phyloP scores from a whole-genome alignment of 2,888 invertebrate genomes.

The Flabesymbios commensalis region DNA sequence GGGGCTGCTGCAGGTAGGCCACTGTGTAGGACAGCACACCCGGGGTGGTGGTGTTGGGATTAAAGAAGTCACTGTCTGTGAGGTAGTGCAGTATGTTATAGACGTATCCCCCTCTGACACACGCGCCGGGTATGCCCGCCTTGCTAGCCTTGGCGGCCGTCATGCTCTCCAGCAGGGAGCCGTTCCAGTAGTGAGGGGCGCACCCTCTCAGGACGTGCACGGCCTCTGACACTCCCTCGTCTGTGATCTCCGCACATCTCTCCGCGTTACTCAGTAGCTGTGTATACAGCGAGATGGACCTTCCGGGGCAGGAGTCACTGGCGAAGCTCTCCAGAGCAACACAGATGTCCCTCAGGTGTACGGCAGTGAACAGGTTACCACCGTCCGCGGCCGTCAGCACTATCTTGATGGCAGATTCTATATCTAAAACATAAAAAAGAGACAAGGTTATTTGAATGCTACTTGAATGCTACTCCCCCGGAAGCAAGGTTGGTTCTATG shows the following conservation, averaged over 20 bases:
- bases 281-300: slow-evolving; percentile 91
- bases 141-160: slow-evolving; percentile 9
- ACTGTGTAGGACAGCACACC: slow-evolving; percentile 71
- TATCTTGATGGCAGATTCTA: too few species aligned
- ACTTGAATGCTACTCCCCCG: too few species aligned
- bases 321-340: too few species aligned
- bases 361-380: too few species aligned
- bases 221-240: slow-evolving; percentile 72
- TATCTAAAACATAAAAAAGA: too few species aligned
- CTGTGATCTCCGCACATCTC: slow-evolving; percentile 77
- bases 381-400: too few species aligned
- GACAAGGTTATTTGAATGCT: too few species aligned
- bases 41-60: slow-evolving; percentile 4
- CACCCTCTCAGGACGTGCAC: slow-evolving; percentile 68
- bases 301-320: slow-evolving; percentile 76
- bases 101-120: slow-evolving; percentile 78
- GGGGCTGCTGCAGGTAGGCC: slow-evolving; percentile 80
- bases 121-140: slow-evolving; percentile 75
- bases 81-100: slow-evolving; percentile 85
- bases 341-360: too few species aligned
- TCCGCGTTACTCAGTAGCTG: slow-evolving; percentile 78
- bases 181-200: slow-evolving; percentile 73
- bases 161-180: slow-evolving; percentile 64
- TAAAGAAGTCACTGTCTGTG: slow-evolving; percentile 75
- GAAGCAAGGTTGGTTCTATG: too few species aligned